Evolutionary conservation across 2,797 vertebrate genomes (phyloP), one percentile per base, ranked within the genome.

Genomic region (Melopsittacus undulatus): DNA sequence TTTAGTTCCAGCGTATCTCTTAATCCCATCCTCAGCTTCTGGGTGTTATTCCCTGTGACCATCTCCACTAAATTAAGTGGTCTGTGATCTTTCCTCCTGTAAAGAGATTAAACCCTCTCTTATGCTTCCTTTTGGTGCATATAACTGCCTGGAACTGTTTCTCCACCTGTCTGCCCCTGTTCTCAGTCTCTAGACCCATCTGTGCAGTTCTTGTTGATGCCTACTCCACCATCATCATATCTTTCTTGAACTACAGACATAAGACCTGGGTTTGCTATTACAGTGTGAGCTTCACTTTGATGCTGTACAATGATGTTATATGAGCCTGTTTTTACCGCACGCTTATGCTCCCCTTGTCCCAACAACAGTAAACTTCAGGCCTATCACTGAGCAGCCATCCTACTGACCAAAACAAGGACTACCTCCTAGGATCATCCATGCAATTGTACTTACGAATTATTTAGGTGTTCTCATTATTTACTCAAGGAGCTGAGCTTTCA

Each of bases 191-290:
- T 36, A 72, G 72, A 62, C 19, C 4, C 61, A 38, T 7, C 24
- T 21, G 7, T 38, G 16, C 17, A 36, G 32, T 23, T 52, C 72
- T 49, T 87, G 40, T 17, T 81, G 70, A 51, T 56, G 17, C 18
- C 54, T 13, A 23, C 11, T 32, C 38, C 57, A 38, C 7, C 0
- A 0, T 5, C 6, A 43, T 6, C 0, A 0, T 27, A 17, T 56
- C 30, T 63, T 76, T 64, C 38, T 52, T n/a, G 16, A 72, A 63
- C 20, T 20, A 34, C 26, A 63, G 56, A 45, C 11, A 2, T 1
- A 5, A 85, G 70, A 51, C 20, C 8, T 38, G 32, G 5, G 2
- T 66, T 81, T 78, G 61, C 30, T 82, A 1, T 54, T 77, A 20
- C 38, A 57, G 22, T 5, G 18, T 34, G 30, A 67, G 10, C 42